Percentiles rank a stretch among this genome's conserved stretches.
These are phyloP conservation scores for Columba livia DNA, from an alignment of 2,113 vertebrate species.

Conservation along the genomic window DNA sequence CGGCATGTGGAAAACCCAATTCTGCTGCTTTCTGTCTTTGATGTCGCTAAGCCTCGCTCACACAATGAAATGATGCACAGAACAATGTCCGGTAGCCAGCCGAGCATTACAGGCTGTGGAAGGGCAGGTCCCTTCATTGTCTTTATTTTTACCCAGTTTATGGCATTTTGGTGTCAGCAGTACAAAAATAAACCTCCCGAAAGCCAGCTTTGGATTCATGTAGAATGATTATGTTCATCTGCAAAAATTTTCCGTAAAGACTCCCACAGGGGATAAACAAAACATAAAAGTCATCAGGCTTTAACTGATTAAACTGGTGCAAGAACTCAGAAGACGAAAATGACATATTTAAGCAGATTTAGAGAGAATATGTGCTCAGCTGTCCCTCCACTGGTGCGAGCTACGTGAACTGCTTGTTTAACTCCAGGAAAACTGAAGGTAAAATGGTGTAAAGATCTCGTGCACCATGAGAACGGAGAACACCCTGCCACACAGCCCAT, in stretches of 20 bases:
- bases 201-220: background rate
- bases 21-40: conserved; percentile 50
- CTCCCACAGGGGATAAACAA: background rate
- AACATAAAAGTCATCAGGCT: background rate
- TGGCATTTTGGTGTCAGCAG: conserved; percentile 13
- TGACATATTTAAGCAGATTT: background rate
- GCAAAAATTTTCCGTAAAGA: background rate
- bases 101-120: background rate
- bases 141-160: conserved; percentile 30
- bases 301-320: background rate
- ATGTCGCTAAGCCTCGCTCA: conserved; percentile 35
- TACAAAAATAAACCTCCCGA: conserved; percentile 19
- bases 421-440: background rate
- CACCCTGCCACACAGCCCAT: background rate
- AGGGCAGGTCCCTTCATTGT: background rate
- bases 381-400: background rate
- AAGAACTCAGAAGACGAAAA: background rate
- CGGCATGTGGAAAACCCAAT: background rate
- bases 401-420: background rate
- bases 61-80: conserved; percentile 11
- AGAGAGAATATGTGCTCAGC: background rate
- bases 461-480: accelerated
- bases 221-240: background rate
- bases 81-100: conserved; percentile 25
- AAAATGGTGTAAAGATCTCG: background rate